A percentile compares a stretch with the other conserved stretches of the same genome.
phyloP scores from a whole-genome alignment of 1,140 invertebrate species.

The Musca vetustissima region DNA sequence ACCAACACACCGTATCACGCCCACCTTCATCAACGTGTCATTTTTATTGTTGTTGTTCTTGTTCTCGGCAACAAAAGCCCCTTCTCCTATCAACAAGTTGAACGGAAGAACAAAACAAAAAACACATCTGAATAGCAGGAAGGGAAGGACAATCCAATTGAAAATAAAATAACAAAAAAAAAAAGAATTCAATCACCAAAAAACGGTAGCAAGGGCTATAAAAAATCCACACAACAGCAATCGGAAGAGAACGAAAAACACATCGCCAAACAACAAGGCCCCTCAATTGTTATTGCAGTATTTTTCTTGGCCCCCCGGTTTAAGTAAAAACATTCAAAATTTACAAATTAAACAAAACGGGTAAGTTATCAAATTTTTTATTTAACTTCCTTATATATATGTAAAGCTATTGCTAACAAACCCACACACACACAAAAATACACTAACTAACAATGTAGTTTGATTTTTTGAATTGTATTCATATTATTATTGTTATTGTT shows the following conservation, averaged over 20 bases:
- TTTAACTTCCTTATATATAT: not conserved
- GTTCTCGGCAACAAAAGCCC: too few relatives aligned
- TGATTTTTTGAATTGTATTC: not conserved
- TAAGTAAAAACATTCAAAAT: slow-evolving; percentile 53
- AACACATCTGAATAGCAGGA: too few relatives aligned
- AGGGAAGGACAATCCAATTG: too few relatives aligned
- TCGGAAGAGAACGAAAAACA: slow-evolving; percentile 1
- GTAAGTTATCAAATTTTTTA: slow-evolving; percentile 33
- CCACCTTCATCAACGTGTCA: slow-evolving; percentile 11
- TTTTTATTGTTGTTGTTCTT: too few relatives aligned
- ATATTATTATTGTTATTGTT: not conserved
- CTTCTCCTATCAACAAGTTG: too few relatives aligned
- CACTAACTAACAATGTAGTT: not conserved
- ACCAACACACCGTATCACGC: slow-evolving; percentile 9
- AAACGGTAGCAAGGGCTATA: too few relatives aligned
- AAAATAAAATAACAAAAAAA: too few relatives aligned
- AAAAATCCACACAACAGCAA: not conserved
- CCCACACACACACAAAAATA: not conserved
- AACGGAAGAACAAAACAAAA: too few relatives aligned
- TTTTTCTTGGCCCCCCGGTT: slow-evolving; percentile 36
- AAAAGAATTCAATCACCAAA: too few relatives aligned
- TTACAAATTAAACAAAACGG: slow-evolving; percentile 54
- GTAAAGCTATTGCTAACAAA: not conserved
- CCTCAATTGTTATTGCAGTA: slow-evolving; percentile 28
- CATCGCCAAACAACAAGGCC: not conserved